Evolutionary conservation across 2,113 vertebrate species (phyloP), one percentile per base, ranked within the genome.

Genomic region (Archocentrus centrarchus): DNA sequence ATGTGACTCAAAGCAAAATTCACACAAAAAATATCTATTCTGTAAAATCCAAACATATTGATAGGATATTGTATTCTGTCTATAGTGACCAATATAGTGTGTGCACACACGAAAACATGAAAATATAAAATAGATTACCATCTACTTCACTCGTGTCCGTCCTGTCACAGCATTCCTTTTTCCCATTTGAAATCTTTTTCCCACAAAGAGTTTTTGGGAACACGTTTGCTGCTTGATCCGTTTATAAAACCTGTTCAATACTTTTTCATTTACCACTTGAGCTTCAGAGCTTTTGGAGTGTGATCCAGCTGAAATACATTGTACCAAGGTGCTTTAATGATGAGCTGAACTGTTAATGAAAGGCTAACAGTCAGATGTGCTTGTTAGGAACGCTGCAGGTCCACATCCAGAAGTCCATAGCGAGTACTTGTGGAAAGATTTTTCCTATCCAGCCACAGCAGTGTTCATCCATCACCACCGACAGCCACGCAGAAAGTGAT

Each of bases 401-500:
- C 24, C 1, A 0, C 24, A 53, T 53, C 20, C 24, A 70, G 41
- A 70, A 50, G 41, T 53, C 44, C 47, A 53, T 15, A 50, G 66
- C 15, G 30, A 53, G 44, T 0, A 30, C 24, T 24, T 53, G 44
- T 70, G 44, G 66, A 32, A 32, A 70, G 66, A 30, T 1, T 53
- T 30, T 0, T 20, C 24, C 66, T 53, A 18, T 53, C 66, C 30
- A 53, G 66, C 44, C 44, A 50, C 44, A 70, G 66, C 66, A 53
- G 11, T 20, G 44, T 70, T 70, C 66, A 70, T 70, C 44, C 24
- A 70, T 70, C 66, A 70, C 66, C 66, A 53, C 44, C 30, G 44
- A 70, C 66, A 53, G 66, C 66, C 10, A 1, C 2, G 66, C 44
- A 70, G 66, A 70, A 70, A 53, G 4, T 10, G 66, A 70, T 70